Base-by-base conservation (phyloP, 1,140 invertebrate genomes). In the Gryllus bimaculatus region DNA sequence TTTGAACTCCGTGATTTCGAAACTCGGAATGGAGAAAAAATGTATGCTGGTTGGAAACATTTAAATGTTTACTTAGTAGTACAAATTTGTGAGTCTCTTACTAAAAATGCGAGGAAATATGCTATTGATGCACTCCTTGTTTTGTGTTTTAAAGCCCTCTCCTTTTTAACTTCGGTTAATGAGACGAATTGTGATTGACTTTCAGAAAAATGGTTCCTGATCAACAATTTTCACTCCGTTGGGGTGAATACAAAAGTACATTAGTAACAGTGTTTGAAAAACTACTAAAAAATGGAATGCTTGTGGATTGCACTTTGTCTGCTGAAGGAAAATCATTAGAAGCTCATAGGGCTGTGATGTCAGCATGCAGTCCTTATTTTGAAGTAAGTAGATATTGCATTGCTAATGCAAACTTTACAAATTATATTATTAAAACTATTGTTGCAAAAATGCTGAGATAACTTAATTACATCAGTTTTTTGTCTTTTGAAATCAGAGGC, bases 291-390 rank as follows among this genome's bases (percentile, higher is more conserved):
- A 86, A 85, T 79, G 88, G 88, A 81, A 84, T 83, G 18, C 7
- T 90, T 79, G 88, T 89, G 15, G 89, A 90, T 83, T 88, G 89
- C 13, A 90, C 89, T n/a, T 81, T 90, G 21, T 88, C 88, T 47
- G 88, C 88, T 26, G 89, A 90, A 81, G 89, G 89, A 47, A 84
- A 86, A 80, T 87, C 83, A 79, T 80, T 90, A 15, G 88, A 88
- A 82, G 89, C 89, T 74, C 89, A 90, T 82, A 88, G 87, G 82
- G 84, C 90, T 13, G 86, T 90, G 47, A 82, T 90, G 48, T 88
- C 87, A 75, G 88, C 89, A 21, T 89, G 88, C 82, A 89, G 88
- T 81, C 86, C 88, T 21, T 90, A 89, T 82, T 88, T 90, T 83
- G 86, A 87, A 18, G 54, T 66, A 66, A 66, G 54, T 66, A 10